A percentile compares a stretch with the other conserved stretches of the same genome.
Evolutionary conservation across 1,140 invertebrate genomes (phyloP).

Genomic region (Diachasma alloeum): DNA sequence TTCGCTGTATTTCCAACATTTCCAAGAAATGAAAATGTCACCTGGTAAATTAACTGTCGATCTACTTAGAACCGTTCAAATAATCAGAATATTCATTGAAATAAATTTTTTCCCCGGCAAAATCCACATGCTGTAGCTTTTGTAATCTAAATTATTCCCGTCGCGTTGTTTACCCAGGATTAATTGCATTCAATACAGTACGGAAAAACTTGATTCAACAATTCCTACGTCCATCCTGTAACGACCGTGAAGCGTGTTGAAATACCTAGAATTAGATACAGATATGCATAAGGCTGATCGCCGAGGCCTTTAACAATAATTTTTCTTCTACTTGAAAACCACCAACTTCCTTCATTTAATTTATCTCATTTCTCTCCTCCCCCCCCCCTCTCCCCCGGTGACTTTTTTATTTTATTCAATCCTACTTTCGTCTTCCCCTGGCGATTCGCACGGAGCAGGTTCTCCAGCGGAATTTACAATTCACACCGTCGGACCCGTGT

Average conservation of each 20-base stretch:
- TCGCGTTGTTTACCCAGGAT: background rate
- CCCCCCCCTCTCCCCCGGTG: background rate
- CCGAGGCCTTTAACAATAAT: background rate
- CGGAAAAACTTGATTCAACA: constrained; percentile 12
- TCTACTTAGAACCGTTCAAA: background rate
- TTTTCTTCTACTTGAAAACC: background rate
- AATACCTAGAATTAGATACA: constrained; percentile 8
- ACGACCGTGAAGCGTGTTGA: background rate
- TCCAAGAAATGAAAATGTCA: background rate
- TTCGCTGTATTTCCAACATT: background rate
- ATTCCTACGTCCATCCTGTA: background rate
- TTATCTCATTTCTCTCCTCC: background rate
- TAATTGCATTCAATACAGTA: constrained; percentile 7
- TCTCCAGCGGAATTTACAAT: constrained; percentile 57
- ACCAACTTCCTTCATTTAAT: constrained; percentile 10
- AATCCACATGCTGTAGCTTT: background rate
- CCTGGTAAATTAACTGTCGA: background rate
- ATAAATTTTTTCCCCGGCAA: background rate
- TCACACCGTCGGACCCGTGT: constrained; percentile 52
- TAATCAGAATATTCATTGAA: constrained; percentile 49
- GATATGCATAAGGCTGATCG: background rate
- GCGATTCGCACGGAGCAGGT: constrained; percentile 40
- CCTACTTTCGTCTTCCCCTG: background rate
- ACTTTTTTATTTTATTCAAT: background rate
- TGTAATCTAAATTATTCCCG: constrained; percentile 19